Evolutionary conservation across 2,797 vertebrate species (phyloP).

Genomic region (Aulostomus chinensis): DNA sequence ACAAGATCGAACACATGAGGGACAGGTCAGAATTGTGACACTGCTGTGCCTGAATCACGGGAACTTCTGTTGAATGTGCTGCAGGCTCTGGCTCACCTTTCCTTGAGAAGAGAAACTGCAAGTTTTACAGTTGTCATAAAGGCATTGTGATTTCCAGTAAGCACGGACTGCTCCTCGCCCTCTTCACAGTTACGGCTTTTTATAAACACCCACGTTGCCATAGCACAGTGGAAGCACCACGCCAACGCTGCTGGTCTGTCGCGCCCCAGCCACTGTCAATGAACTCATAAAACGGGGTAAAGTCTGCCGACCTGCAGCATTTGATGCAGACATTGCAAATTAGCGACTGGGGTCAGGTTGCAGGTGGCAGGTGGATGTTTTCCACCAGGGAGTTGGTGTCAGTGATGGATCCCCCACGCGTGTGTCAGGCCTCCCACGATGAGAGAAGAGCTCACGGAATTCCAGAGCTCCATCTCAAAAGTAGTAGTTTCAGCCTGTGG

Average conservation of each 20-base stretch:
- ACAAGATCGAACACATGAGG: too few relatives aligned
- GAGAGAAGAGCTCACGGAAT: too few relatives aligned
- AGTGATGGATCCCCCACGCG: constrained; percentile 48
- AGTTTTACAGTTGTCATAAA: constrained; percentile 46
- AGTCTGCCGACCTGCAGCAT: background rate
- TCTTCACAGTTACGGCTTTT: background rate
- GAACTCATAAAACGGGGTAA: constrained; percentile 6
- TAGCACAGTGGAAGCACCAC: background rate
- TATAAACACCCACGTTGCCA: constrained; percentile 10
- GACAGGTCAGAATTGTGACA: too few relatives aligned
- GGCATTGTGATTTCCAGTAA: constrained; percentile 2
- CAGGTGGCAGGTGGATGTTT: constrained; percentile 15
- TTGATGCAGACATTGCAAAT: constrained; percentile 13
- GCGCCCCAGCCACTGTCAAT: background rate
- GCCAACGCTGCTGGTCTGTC: background rate
- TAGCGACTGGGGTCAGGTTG: background rate
- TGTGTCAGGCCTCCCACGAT: constrained; percentile 16
- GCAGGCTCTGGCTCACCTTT: constrained; percentile 9
- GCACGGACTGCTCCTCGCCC: constrained; percentile 11
- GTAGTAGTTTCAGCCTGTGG: too few relatives aligned
- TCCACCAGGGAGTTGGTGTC: too few relatives aligned
- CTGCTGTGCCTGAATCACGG: too few relatives aligned
- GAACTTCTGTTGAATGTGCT: too few relatives aligned
- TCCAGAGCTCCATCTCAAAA: too few relatives aligned
- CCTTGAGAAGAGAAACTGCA: constrained; percentile 26